A percentile compares a stretch with the other conserved stretches of the same genome.
These are phyloP conservation scores for Alca torda DNA, from an alignment of 2,797 vertebrate species.

Conservation along the genomic window DNA sequence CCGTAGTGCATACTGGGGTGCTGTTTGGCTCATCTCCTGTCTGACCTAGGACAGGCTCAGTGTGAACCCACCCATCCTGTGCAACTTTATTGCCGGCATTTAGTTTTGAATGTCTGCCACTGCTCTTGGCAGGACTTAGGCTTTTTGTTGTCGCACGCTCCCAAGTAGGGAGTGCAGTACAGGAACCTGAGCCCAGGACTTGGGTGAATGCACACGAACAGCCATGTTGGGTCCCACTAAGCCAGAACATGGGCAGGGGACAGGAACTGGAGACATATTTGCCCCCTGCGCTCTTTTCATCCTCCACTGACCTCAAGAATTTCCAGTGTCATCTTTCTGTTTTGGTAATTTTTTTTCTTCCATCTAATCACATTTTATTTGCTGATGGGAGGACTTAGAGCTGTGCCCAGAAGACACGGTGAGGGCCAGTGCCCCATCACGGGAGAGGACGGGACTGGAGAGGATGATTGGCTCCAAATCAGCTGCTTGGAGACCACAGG, in stretches of 20 bases:
- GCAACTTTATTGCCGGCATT: not conserved
- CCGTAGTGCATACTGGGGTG: not conserved
- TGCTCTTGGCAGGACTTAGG: not conserved
- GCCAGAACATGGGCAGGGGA: not conserved
- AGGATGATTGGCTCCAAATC: not conserved
- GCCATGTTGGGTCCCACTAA: accelerated
- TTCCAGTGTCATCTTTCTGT: not conserved
- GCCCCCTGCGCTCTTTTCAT: not conserved
- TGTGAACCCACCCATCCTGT: not conserved
- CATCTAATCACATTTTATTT: not conserved
- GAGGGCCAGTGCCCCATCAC: not conserved
- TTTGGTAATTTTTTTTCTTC: not conserved
- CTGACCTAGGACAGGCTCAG: not conserved
- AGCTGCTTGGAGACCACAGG: not conserved
- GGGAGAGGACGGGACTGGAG: not conserved
- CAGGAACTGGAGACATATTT: not conserved
- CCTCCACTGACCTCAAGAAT: not conserved
- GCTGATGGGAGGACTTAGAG: not conserved
- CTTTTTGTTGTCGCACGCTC: not conserved
- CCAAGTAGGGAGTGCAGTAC: not conserved
- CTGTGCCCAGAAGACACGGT: not conserved
- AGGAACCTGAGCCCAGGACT: not conserved
- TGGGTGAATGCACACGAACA: accelerated
- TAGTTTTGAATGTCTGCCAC: not conserved
- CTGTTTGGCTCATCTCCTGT: not conserved